Conservation (phyloP, 2,888 invertebrate species). For the Caenorhabditis panamensis region DNA sequence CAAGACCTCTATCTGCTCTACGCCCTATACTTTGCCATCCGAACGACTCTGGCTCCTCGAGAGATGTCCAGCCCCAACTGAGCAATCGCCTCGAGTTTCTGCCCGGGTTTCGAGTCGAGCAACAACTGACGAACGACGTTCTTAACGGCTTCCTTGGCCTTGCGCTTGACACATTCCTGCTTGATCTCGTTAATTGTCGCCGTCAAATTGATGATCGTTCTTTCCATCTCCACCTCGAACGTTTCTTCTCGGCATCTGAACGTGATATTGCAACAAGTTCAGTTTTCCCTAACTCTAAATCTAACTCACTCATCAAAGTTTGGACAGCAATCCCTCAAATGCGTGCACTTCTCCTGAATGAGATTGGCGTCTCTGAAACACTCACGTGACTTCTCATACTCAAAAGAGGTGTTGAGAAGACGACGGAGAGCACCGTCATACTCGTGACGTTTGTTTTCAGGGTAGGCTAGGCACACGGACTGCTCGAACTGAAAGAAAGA, state of each 20-base stretch:
- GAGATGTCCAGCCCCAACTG: constrained; percentile 65
- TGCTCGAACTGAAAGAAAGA: constrained; percentile 67
- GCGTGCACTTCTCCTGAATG: constrained; percentile 71
- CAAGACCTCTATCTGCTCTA: neutral
- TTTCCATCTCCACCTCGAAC: constrained; percentile 66
- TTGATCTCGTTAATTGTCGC: constrained; percentile 71
- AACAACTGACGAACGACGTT: constrained; percentile 54
- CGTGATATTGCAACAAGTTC: too few relatives aligned
- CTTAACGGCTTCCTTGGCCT: constrained; percentile 70
- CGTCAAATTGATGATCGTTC: constrained; percentile 68
- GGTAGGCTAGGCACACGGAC: constrained; percentile 69
- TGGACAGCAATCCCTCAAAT: constrained; percentile 71
- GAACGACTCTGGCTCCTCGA: constrained; percentile 61
- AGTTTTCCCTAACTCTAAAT: too few relatives aligned
- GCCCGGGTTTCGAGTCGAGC: constrained; percentile 35
- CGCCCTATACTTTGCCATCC: constrained; percentile 57
- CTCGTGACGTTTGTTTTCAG: constrained; percentile 47
- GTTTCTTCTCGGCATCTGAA: constrained; percentile 72
- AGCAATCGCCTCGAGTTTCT: constrained; percentile 45
- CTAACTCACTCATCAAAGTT: constrained; percentile 71
- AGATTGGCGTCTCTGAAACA: constrained; percentile 72
- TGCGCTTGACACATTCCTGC: constrained; percentile 66
- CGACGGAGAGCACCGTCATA: constrained; percentile 66
- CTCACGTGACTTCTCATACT: constrained; percentile 58
- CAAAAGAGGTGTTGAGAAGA: constrained; percentile 51